These are phyloP conservation scores for Macrochelys suwanniensis DNA, from an alignment of 2,797 vertebrate species.

Conservation along the genomic window DNA sequence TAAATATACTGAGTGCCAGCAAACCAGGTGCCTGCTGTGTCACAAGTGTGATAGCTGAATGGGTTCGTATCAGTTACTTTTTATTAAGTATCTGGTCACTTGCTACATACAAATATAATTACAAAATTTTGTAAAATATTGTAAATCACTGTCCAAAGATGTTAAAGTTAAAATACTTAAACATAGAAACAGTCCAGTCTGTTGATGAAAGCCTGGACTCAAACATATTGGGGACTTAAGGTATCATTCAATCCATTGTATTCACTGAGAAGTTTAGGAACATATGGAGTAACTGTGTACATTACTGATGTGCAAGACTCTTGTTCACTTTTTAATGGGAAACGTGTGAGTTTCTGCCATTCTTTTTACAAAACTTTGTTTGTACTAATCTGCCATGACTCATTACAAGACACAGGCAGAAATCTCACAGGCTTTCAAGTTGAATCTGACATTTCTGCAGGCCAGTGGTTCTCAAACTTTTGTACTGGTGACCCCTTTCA, in stretches of 20 bases:
- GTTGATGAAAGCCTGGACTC: not conserved
- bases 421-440: not conserved
- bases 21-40: not conserved
- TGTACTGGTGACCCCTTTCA: too few relatives aligned
- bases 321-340: not conserved
- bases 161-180: not conserved
- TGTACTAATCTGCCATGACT: not conserved
- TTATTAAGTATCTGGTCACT: not conserved
- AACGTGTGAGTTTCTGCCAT: not conserved
- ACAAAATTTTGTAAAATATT: not conserved
- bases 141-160: not conserved
- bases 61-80: not conserved
- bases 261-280: not conserved
- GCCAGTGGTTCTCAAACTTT: not conserved
- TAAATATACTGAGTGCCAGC: not conserved
- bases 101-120: not conserved
- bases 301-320: not conserved
- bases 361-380: not conserved
- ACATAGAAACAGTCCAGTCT: not conserved
- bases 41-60: rapidly evolving
- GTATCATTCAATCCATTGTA: not conserved
- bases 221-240: not conserved
- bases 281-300: not conserved
- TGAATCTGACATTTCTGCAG: not conserved
- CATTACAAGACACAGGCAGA: not conserved